Evolutionary conservation across 2,797 vertebrate genomes (phyloP).

Genomic region (Spinus olivaceus): DNA sequence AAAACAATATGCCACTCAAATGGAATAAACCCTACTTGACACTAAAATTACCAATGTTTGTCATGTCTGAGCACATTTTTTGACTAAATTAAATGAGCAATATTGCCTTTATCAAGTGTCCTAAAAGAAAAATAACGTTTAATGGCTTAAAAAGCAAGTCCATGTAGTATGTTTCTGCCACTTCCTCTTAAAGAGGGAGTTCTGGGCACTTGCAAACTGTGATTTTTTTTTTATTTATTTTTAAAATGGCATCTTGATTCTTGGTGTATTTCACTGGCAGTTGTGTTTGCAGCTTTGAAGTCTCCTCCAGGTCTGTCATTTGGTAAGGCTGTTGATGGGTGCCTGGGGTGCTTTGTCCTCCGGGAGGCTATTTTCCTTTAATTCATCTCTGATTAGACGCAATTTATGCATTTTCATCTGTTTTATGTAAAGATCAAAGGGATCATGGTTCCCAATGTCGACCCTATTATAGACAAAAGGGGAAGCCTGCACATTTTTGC

Average conservation of each 20-base stretch:
- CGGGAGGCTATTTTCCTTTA: conserved; percentile 71
- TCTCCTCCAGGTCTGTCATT: conserved; percentile 75
- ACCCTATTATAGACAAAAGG: conserved; percentile 61
- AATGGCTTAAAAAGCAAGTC: conserved; percentile 11
- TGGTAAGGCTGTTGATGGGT: conserved; percentile 67
- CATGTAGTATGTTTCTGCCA: not conserved
- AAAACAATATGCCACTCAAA: conserved; percentile 21
- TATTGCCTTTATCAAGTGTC: not conserved
- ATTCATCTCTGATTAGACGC: conserved; percentile 74
- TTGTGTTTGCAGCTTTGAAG: conserved; percentile 74
- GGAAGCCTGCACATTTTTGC: conserved; percentile 37
- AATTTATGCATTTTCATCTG: conserved; percentile 76
- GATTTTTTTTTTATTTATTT: not conserved
- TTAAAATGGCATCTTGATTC: conserved; percentile 44
- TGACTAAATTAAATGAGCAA: not conserved
- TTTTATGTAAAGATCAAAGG: conserved; percentile 72
- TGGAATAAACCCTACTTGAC: conserved; percentile 4
- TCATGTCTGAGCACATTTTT: conserved; percentile 18
- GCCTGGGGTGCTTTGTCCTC: conserved; percentile 73
- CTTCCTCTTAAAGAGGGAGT: conserved; percentile 41
- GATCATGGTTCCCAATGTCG: conserved; percentile 49
- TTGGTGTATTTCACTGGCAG: conserved; percentile 72
- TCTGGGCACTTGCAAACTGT: conserved; percentile 50
- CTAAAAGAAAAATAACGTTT: not conserved
- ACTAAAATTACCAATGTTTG: conserved; percentile 3